Conservation (phyloP, 92 coral and sea anemone genomes). For the Plumapathes pennacea region DNA sequence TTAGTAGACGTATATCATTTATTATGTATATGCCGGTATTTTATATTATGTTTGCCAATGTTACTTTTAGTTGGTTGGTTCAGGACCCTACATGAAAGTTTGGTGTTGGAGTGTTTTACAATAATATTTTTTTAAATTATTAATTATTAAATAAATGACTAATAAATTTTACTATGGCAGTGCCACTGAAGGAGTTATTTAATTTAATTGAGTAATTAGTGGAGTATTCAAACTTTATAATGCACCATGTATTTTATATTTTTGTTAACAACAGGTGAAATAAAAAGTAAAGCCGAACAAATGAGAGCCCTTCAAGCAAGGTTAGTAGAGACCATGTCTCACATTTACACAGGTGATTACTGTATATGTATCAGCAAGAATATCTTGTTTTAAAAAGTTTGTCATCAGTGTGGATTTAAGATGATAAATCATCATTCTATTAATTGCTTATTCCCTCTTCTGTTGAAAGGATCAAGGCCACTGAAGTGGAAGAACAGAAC, state of each 20-base stretch:
- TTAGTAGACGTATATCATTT: too few species aligned
- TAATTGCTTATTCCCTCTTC: neutral
- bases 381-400: too few species aligned
- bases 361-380: too few species aligned
- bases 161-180: neutral
- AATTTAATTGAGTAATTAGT: neutral
- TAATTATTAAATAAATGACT: neutral
- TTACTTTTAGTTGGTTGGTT: too few species aligned
- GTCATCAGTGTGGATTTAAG: too few species aligned
- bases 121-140: neutral
- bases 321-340: too few species aligned
- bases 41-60: too few species aligned
- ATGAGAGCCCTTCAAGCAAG: constrained; percentile 79
- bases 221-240: neutral
- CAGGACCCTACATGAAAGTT: too few species aligned
- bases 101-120: too few species aligned
- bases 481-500: constrained; percentile 80
- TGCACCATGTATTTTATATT: neutral
- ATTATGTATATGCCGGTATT: too few species aligned
- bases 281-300: constrained; percentile 87
- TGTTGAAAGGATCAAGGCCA: constrained; percentile 67
- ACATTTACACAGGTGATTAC: too few species aligned
- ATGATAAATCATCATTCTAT: neutral
- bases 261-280: constrained; percentile 65
- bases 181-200: neutral